Percentiles rank a stretch among this genome's conserved stretches.
Conservation (phyloP, 2,888 invertebrate species). For the Synanthedon tipuliformis region DNA sequence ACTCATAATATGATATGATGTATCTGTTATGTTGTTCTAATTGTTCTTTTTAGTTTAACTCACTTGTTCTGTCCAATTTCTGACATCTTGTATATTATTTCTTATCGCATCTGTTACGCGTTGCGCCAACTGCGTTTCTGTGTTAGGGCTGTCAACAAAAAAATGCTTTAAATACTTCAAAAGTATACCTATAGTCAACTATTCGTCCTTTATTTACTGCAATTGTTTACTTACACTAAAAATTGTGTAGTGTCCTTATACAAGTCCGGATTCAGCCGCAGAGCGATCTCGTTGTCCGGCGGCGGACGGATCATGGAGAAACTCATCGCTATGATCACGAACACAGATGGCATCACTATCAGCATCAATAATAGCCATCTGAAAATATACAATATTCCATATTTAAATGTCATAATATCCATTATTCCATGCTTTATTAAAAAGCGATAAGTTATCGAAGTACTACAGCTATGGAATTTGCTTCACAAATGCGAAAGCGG, state of each 20-base stretch:
- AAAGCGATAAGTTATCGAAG: too few relatives aligned
- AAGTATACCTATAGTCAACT: neutral
- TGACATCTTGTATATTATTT: slow-evolving; percentile 13
- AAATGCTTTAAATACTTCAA: neutral
- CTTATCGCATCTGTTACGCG: slow-evolving; percentile 25
- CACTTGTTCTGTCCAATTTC: slow-evolving; percentile 41
- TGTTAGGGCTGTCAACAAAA: neutral
- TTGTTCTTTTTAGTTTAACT: neutral
- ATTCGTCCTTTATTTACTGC: neutral
- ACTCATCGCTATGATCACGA: slow-evolving; percentile 76
- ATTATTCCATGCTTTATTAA: too few relatives aligned
- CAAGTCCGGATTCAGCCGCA: slow-evolving; percentile 59
- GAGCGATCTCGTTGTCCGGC: slow-evolving; percentile 68
- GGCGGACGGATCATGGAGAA: slow-evolving; percentile 76
- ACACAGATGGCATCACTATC: slow-evolving; percentile 71
- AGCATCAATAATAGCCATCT: slow-evolving; percentile 70
- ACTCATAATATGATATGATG: too few relatives aligned
- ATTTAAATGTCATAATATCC: neutral
- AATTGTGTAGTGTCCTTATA: slow-evolving; percentile 55
- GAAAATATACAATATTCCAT: neutral
- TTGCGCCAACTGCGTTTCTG: slow-evolving; percentile 14
- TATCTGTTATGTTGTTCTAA: too few relatives aligned
- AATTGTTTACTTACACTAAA: slow-evolving; percentile 32
- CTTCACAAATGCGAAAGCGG: too few relatives aligned
- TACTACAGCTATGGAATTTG: too few relatives aligned